A percentile compares a stretch with the other conserved stretches of the same genome.
Evolutionary conservation across 1,140 invertebrate species (phyloP).

Genomic region (Dinoponera quadriceps): DNA sequence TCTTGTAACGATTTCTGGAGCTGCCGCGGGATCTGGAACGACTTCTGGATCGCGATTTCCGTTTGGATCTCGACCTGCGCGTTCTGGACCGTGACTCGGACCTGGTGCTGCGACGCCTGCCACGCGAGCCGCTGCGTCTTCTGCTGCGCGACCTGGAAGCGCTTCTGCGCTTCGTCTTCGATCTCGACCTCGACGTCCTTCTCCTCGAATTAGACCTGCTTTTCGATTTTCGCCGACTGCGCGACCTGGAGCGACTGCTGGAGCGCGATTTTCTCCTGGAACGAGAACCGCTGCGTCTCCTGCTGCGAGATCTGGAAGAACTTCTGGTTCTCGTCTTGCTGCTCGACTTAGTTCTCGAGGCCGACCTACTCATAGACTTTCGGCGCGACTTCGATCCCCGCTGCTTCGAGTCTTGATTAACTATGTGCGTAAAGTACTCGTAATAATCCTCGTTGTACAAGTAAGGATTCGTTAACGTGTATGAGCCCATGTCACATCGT

Average conservation of each 20-base stretch:
- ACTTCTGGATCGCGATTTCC: constrained; percentile 59
- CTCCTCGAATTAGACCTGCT: constrained; percentile 65
- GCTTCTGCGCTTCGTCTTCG: constrained; percentile 54
- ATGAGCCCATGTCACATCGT: constrained; percentile 66
- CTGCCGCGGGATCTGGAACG: constrained; percentile 65
- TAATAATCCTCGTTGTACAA: constrained; percentile 84
- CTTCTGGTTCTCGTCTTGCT: constrained; percentile 58
- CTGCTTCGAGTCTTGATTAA: constrained; percentile 53
- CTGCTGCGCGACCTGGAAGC: constrained; percentile 61
- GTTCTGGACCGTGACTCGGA: constrained; percentile 57
- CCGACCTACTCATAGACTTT: constrained; percentile 64
- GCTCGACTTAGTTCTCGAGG: constrained; percentile 58
- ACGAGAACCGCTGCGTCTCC: constrained; percentile 72
- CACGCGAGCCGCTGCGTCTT: constrained; percentile 73
- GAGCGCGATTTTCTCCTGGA: constrained; percentile 70
- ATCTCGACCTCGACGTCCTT: constrained; percentile 48
- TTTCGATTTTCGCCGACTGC: constrained; percentile 53
- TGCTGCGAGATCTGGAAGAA: constrained; percentile 61
- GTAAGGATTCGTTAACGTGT: constrained; percentile 75
- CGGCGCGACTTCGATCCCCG: constrained; percentile 62
- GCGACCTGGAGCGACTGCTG: constrained; percentile 62
- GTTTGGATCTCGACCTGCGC: constrained; percentile 46
- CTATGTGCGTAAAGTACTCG: constrained; percentile 83
- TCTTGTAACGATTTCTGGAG: constrained; percentile 59
- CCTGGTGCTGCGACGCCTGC: constrained; percentile 68